Evolutionary conservation across 2,797 vertebrate species (phyloP), one percentile per base, ranked within the genome.

Genomic region (Danio kyathit): DNA sequence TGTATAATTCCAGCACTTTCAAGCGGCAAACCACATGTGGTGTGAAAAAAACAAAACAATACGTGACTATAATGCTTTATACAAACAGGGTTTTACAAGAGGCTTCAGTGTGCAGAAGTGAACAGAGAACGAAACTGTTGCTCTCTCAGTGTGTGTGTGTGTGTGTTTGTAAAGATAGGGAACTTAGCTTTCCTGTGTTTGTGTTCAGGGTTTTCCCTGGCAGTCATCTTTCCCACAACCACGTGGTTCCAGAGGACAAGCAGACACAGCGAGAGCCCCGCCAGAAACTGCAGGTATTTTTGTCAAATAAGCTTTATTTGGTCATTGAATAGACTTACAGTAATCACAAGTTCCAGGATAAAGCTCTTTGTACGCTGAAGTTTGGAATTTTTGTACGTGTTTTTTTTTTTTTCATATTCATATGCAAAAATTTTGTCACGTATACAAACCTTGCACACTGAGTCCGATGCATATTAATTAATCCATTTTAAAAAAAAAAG

Each of bases 271-370:
- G 38, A 93, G 96, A 88, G 94, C 94, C 0, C 94, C 95, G 81
- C 92, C 96, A 88, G 93, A 95, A 85, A 97, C 96, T 74, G 89
- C 96, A 90, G 97, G 97, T 97, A 93, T 88, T 88, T 17, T n/a
- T n/a, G n/a, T n/a, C n/a, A n/a, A n/a, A n/a, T n/a, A n/a, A n/a
- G n/a, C n/a, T n/a, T n/a, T n/a, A n/a, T n/a, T n/a, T n/a, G n/a
- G n/a, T n/a, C n/a, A n/a, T n/a, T n/a, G n/a, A n/a, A n/a, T n/a
- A n/a, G n/a, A n/a, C n/a, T n/a, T n/a, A n/a, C n/a, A n/a, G n/a
- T n/a, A n/a, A n/a, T n/a, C n/a, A n/a, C n/a, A n/a, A n/a, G n/a
- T n/a, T n/a, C n/a, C n/a, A n/a, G n/a, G n/a, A n/a, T n/a, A n/a
- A n/a, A n/a, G n/a, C n/a, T n/a, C n/a, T n/a, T n/a, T n/a, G n/a